Evolutionary conservation across 2,888 invertebrate genomes (phyloP), one percentile per base, ranked within the genome.

Genomic region (Psylliodes chrysocephalus): DNA sequence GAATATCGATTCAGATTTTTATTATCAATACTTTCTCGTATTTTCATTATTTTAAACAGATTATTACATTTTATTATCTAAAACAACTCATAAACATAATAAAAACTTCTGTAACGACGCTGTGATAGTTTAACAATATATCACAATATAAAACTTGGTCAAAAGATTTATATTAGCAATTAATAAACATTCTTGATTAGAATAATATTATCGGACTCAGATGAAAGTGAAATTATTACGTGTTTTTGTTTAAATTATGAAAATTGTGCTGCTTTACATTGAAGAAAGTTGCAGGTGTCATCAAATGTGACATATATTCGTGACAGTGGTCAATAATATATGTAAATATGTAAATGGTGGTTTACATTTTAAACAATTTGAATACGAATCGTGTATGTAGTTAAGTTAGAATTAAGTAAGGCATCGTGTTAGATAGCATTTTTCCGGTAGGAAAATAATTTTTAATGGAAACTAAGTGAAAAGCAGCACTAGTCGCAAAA

Each of bases 221-320:
- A 22, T 6, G 44, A 55, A 40, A 54, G 40, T 40, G 14, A 42
- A 38, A 25, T 14, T 54, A 22, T 40, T 54, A 40, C 30, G 44
- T 55, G 19, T 54, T 30, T 33, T 30, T 33, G 42, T 18, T 44
- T 44, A 44, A 3, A 55, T 55, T 55, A 55, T 30, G 12, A 30
- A 55, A 55, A 55, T n/a, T 55, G 40, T 19, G 30, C 18, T 19
- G 30, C 18, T 12, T 44, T 44, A 33, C 33, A 19, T 18, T n/a
- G 14, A 46, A 55, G 55, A 55, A 55, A 55, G 55, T 55, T 3
- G 30, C n/a, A 6, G n/a, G 40, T 22, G 14, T 38, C 52, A 52
- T 19, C 40, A 40, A 25, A 25, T 8, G 10, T 10, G 17, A 42
- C 42, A 42, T 18, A 42, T 42, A 42, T 52, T 33, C 33, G 28